A percentile compares a stretch with the other conserved stretches of the same genome.
Evolutionary conservation across 2,113 vertebrate genomes (phyloP).

Genomic region (Galeopterus variegatus): DNA sequence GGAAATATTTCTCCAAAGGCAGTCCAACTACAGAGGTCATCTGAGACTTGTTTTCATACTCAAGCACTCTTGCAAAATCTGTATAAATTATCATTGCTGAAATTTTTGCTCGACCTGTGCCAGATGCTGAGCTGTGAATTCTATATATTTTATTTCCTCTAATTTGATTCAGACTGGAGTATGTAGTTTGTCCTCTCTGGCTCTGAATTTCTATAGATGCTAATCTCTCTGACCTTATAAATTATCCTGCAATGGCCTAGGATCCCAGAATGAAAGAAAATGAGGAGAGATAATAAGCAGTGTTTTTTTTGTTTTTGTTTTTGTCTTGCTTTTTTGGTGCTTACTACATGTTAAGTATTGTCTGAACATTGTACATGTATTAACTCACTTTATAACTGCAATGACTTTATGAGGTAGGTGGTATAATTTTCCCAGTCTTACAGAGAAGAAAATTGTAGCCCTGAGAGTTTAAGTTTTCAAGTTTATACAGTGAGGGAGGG

Average conservation of each 20-base stretch:
- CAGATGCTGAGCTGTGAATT: not conserved
- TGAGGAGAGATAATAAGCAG: not conserved
- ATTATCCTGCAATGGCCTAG: not conserved
- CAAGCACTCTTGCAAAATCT: not conserved
- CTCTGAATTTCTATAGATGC: not conserved
- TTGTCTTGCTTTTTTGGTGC: not conserved
- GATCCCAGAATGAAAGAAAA: not conserved
- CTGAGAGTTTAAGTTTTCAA: not conserved
- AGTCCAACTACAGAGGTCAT: not conserved
- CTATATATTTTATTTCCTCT: constrained; percentile 22
- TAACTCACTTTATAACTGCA: not conserved
- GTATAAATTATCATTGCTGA: constrained; percentile 14
- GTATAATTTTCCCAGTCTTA: not conserved
- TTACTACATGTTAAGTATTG: not conserved
- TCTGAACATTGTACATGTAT: not conserved
- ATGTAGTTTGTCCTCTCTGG: not conserved
- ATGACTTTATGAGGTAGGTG: not conserved
- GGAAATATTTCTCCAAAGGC: constrained; percentile 13
- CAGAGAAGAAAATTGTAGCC: not conserved
- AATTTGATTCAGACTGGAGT: not conserved
- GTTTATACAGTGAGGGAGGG: not conserved
- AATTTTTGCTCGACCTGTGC: not conserved
- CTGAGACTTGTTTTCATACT: constrained; percentile 50
- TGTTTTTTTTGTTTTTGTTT: not conserved
- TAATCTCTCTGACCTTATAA: not conserved